These are phyloP conservation scores for Barypeithes pellucidus DNA, from an alignment of 2,888 invertebrate genomes.

Conservation along the genomic window DNA sequence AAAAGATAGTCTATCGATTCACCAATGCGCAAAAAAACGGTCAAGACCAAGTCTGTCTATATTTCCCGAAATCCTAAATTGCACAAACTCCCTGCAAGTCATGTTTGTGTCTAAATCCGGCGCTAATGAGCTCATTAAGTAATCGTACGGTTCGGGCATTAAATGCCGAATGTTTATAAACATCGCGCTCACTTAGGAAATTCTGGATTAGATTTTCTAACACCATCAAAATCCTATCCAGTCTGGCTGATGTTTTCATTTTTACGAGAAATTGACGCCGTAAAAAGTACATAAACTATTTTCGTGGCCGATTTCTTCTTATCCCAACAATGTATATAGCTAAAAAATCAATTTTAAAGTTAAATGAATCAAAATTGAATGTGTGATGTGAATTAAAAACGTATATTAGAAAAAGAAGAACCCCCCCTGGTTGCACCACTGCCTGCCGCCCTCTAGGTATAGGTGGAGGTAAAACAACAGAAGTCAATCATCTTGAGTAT, in stretches of 20 bases:
- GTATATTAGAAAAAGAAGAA: too few species aligned
- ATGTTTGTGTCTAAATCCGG: conserved; percentile 62
- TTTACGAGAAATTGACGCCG: conserved; percentile 36
- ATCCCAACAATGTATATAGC: neutral
- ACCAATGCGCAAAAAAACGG: neutral
- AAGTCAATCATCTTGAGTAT: too few species aligned
- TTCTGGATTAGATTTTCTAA: conserved; percentile 47
- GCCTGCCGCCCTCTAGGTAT: too few species aligned
- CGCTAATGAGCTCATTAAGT: conserved; percentile 70
- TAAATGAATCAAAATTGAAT: too few species aligned
- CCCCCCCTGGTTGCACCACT: too few species aligned
- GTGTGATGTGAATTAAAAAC: too few species aligned
- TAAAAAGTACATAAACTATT: conserved; percentile 35
- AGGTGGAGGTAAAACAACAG: too few species aligned
- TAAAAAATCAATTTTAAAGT: neutral
- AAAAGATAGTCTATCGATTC: too few species aligned
- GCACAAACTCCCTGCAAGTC: conserved; percentile 16
- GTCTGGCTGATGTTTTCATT: conserved; percentile 43
- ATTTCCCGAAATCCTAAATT: conserved; percentile 21
- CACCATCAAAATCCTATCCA: conserved; percentile 44
- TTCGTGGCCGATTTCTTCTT: conserved; percentile 28
- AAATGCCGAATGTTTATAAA: conserved; percentile 67
- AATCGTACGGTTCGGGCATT: conserved; percentile 69
- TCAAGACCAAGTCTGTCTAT: neutral
- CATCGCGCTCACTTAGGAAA: conserved; percentile 50